phyloP scores from a whole-genome alignment of 1,140 invertebrate species.

The Tetramorium simillimum region DNA sequence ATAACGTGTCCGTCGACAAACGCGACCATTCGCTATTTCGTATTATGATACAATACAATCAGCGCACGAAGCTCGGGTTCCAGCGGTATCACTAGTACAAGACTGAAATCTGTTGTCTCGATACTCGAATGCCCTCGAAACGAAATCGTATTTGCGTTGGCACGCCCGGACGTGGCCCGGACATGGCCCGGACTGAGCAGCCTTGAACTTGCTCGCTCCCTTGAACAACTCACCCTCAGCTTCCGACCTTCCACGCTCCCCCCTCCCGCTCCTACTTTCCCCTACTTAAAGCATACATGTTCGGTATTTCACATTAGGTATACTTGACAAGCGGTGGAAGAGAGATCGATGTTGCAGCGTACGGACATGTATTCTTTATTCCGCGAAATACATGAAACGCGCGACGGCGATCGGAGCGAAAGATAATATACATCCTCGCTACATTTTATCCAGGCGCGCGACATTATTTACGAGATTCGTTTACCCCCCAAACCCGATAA shows the following conservation, averaged over 20 bases:
- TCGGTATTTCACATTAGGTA: slow-evolving; percentile 9
- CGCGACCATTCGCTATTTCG: neutral
- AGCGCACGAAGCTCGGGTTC: neutral
- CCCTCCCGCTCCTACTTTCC: neutral
- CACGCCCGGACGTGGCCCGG: slow-evolving; percentile 79
- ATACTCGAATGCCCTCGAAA: slow-evolving; percentile 64
- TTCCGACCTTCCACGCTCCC: slow-evolving; percentile 43
- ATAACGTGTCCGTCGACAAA: neutral
- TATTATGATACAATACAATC: neutral
- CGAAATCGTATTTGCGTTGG: slow-evolving; percentile 79
- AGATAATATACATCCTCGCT: neutral
- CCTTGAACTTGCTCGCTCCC: slow-evolving; percentile 81
- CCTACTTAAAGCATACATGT: neutral
- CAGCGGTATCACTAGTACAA: neutral
- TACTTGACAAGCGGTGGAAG: slow-evolving; percentile 8
- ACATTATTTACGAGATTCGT: slow-evolving; percentile 12
- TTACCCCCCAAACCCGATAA: neutral
- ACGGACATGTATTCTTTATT: neutral
- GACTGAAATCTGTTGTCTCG: slow-evolving; percentile 70
- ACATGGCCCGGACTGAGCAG: slow-evolving; percentile 70
- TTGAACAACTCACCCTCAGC: slow-evolving; percentile 58
- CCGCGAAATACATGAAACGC: neutral
- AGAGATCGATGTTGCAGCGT: slow-evolving; percentile 1
- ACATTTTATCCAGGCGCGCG: neutral
- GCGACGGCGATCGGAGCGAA: neutral